Conservation (phyloP, 2,113 vertebrate genomes). For the Coptodon rendalli region DNA sequence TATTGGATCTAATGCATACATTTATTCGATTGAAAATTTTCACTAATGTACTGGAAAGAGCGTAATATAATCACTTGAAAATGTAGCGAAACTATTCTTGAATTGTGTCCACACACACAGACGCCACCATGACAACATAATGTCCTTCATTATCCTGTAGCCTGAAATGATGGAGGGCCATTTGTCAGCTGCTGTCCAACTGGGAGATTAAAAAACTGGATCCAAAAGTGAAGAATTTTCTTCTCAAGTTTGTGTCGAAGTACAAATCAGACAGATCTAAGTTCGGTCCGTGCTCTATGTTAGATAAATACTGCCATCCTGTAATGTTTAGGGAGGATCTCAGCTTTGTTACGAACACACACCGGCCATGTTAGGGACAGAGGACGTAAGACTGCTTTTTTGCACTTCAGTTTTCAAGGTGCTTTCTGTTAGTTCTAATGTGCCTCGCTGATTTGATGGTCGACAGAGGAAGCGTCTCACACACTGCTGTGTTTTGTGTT, state of each 20-base stretch:
- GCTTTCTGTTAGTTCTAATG: background rate
- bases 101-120: background rate
- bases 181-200: constrained; percentile 39
- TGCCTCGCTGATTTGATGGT: background rate
- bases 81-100: background rate
- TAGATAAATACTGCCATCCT: background rate
- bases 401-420: background rate
- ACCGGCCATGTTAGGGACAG: too few species aligned
- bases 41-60: background rate
- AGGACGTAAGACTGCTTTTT: background rate
- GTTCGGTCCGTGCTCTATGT: background rate
- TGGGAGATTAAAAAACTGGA: background rate
- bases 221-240: background rate
- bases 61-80: background rate
- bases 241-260: background rate
- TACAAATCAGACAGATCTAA: background rate
- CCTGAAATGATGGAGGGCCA: constrained; percentile 8
- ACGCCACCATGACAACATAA: background rate
- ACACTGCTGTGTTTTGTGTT: constrained; percentile 3
- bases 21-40: background rate
- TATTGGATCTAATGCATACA: background rate
- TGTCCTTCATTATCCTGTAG: background rate
- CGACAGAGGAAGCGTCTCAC: background rate
- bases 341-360: background rate
- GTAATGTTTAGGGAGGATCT: background rate